A percentile compares a stretch with the other conserved stretches of the same genome.
phyloP scores from a whole-genome alignment of 2,888 invertebrate genomes.

The Agapetus fuscipes region DNA sequence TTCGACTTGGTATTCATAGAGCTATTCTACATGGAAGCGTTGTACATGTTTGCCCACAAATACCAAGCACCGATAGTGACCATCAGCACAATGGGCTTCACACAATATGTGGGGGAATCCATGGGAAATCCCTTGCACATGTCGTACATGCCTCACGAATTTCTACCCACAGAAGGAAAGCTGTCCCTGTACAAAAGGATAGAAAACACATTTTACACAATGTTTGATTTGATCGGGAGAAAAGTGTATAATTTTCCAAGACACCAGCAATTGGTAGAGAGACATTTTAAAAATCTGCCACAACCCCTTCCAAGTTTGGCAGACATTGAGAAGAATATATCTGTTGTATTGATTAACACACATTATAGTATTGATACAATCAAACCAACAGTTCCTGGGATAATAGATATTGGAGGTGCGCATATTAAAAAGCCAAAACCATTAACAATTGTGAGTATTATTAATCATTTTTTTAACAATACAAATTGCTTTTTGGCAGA shows the following conservation, averaged over 20 bases:
- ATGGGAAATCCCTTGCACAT: slow-evolving; percentile 22
- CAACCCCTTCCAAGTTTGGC: slow-evolving; percentile 31
- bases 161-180: slow-evolving; percentile 29
- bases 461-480: too few relatives aligned
- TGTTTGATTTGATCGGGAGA: slow-evolving; percentile 29
- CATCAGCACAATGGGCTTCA: slow-evolving; percentile 21
- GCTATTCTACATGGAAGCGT: slow-evolving; percentile 26
- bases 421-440: slow-evolving; percentile 36
- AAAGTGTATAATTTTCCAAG: slow-evolving; percentile 29
- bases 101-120: slow-evolving; percentile 21
- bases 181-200: slow-evolving; percentile 40
- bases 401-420: slow-evolving; percentile 46
- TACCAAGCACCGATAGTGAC: slow-evolving; percentile 23
- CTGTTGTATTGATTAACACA: slow-evolving; percentile 39
- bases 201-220: slow-evolving; percentile 29
- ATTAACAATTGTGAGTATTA: slow-evolving; percentile 25
- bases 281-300: slow-evolving; percentile 27
- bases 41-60: slow-evolving; percentile 26
- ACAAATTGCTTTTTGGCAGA: too few relatives aligned
- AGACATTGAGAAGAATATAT: slow-evolving; percentile 35
- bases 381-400: slow-evolving; percentile 33
- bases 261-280: slow-evolving; percentile 28
- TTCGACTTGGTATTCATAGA: slow-evolving; percentile 26
- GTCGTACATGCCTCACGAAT: slow-evolving; percentile 40
- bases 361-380: slow-evolving; percentile 36